These are phyloP conservation scores for Nixonia krombeini DNA, from an alignment of 1,140 invertebrate genomes.

Conservation along the genomic window DNA sequence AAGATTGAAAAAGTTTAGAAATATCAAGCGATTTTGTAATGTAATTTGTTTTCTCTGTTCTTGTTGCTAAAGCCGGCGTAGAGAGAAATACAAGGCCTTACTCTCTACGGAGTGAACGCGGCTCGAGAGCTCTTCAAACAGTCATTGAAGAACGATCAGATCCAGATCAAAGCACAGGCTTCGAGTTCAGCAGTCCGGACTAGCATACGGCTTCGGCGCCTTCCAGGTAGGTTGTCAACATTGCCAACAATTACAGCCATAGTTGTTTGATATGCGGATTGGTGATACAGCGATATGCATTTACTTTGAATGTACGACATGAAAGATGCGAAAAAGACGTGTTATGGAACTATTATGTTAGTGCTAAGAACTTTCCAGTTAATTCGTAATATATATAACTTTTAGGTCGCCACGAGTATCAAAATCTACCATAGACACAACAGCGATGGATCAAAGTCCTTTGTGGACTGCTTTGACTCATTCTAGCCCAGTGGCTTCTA, in stretches of 20 bases:
- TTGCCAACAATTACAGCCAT: too few relatives aligned
- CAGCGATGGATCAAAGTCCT: slow-evolving; percentile 72
- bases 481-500: slow-evolving; percentile 71
- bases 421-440: slow-evolving; percentile 53
- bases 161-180: slow-evolving; percentile 77
- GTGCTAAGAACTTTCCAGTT: not conserved
- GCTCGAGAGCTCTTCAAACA: slow-evolving; percentile 79
- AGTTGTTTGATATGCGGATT: too few relatives aligned
- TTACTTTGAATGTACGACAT: too few relatives aligned
- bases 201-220: slow-evolving; percentile 65
- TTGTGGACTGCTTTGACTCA: slow-evolving; percentile 79
- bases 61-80: slow-evolving; percentile 67
- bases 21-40: too few relatives aligned
- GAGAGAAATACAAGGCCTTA: slow-evolving; percentile 76
- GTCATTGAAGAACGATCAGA: slow-evolving; percentile 85
- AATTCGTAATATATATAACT: slow-evolving; percentile 2
- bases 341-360: too few relatives aligned
- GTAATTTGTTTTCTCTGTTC: too few relatives aligned
- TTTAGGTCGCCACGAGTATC: slow-evolving; percentile 62
- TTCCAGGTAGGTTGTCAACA: too few relatives aligned
- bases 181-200: slow-evolving; percentile 66
- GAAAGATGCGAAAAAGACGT: too few relatives aligned
- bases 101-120: slow-evolving; percentile 76
- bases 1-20: too few relatives aligned
- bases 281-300: too few relatives aligned